Base-by-base conservation (phyloP, 30 jellyfish, hydroid and myxozoan species). In the Morbakka virulenta region DNA sequence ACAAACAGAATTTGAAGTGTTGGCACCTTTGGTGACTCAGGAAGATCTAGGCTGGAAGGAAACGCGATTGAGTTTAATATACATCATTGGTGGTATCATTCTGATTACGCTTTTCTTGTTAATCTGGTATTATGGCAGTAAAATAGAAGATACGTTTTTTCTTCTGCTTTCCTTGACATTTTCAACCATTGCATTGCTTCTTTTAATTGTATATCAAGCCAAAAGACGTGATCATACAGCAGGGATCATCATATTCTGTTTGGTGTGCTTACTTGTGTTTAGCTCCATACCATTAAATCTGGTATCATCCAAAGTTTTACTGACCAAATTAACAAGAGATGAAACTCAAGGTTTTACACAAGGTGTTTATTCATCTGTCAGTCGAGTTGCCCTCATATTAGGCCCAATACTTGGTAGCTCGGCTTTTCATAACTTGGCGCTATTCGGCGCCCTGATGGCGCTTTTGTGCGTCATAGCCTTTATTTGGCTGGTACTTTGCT, bases 1-100 rank as follows among this genome's bases (percentile, higher is more conserved):
- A 4, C 98, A 92, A 51, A 92, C 98, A 13, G 98, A 92, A 64
- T 92, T 92, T 85, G 98, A 92, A 81, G 98, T 92, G 26, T 71
- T 92, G 11, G 89, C 95, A 64, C 98, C 98, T 0, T 84, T 92
- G 32, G 72, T 92, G 0, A 92, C 98, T 14, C 98, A 92, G 52
- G 98, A 92, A 75, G 96, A 80, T 76, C 85, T 86, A 67, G 81
- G 91, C 21, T 92, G 98, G 98, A 80, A 72, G 22, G 98, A 92
- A 75, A 78, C 83, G 2, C 67, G 80, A 41, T 85, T 85, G 1
- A 92, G 98, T 51, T 51, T 79, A 1, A 73, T 92, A 13, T 92
- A 92, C 77, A 92, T 92, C 77, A 82, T 76, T 68, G 98, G 98
- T 0, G 98, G 98, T 24, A 61, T 88, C 20, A 89, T 83, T 80